Conservation (phyloP, 1,140 invertebrate genomes). For the Drosophila kikkawai region DNA sequence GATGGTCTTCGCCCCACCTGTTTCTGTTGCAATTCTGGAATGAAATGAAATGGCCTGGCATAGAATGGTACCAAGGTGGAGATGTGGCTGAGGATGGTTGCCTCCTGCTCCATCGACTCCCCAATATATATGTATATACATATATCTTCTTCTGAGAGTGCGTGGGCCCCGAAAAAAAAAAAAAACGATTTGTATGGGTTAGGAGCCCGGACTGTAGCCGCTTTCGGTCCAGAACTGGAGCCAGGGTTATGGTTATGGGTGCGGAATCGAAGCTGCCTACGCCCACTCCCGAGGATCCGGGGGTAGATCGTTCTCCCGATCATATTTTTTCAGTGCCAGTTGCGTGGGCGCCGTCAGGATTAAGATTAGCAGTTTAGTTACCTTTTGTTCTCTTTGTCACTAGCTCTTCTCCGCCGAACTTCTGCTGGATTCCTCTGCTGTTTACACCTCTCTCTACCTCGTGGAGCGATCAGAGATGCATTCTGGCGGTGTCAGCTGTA, state of each 20-base stretch:
- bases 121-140: slow-evolving; percentile 11
- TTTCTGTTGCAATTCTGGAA: slow-evolving; percentile 40
- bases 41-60: slow-evolving; percentile 6
- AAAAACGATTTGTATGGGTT: slow-evolving; percentile 48
- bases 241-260: slow-evolving; percentile 43
- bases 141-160: slow-evolving; percentile 24
- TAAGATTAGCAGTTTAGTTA: slow-evolving; percentile 53
- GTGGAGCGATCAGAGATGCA: slow-evolving; percentile 30
- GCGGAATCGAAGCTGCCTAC: slow-evolving; percentile 41
- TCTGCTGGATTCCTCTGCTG: background rate
- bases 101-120: background rate
- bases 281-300: slow-evolving; percentile 23
- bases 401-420: background rate
- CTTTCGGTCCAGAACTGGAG: slow-evolving; percentile 7
- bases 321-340: slow-evolving; percentile 9
- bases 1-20: slow-evolving; percentile 36
- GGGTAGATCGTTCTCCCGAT: background rate
- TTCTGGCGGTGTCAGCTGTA: slow-evolving; percentile 29
- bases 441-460: background rate
- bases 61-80: slow-evolving; percentile 2
- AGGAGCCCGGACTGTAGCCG: background rate
- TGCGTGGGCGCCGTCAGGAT: slow-evolving; percentile 51
- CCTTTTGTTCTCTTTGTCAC: slow-evolving; percentile 40
- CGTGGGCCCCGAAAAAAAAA: slow-evolving; percentile 34
- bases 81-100: background rate